Percentiles rank a stretch among this genome's conserved stretches.
Evolutionary conservation across 2,113 vertebrate genomes (phyloP).

Genomic region (Gadus macrocephalus): DNA sequence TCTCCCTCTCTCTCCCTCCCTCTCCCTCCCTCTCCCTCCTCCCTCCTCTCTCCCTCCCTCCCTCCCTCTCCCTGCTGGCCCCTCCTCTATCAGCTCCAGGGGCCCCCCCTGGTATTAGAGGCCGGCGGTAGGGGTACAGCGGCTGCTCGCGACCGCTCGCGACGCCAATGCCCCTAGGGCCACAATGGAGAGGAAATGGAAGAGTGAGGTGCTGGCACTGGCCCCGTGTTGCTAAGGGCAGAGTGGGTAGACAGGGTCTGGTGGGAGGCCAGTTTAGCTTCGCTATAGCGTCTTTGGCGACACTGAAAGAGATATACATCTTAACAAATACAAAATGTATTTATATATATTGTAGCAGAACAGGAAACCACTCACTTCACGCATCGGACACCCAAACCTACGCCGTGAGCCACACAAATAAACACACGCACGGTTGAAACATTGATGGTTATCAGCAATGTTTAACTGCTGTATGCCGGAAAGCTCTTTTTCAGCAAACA

Average conservation of each 20-base stretch:
- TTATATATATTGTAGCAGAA: too few species aligned
- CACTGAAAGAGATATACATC: constrained; percentile 22
- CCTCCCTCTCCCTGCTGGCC: too few species aligned
- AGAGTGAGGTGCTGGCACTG: constrained; percentile 28
- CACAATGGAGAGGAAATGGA: constrained; percentile 54
- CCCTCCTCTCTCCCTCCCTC: too few species aligned
- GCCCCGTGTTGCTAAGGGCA: constrained; percentile 13
- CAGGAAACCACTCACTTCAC: constrained; percentile 22
- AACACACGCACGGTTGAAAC: constrained; percentile 26
- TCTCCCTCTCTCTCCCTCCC: too few species aligned
- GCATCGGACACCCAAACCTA: background rate
- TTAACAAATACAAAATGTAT: constrained; percentile 15
- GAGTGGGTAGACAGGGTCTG: constrained; percentile 24
- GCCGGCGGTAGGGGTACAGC: background rate
- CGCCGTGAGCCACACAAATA: constrained; percentile 5
- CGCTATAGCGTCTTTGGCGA: background rate
- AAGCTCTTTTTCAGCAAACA: constrained; percentile 38
- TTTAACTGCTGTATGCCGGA: constrained; percentile 51
- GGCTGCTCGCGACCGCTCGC: background rate
- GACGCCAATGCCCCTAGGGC: constrained; percentile 28
- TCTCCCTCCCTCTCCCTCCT: too few species aligned
- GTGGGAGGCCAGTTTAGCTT: constrained; percentile 23
- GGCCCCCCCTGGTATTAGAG: constrained; percentile 51
- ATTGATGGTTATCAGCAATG: constrained; percentile 47
- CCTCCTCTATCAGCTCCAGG: constrained; percentile 72